Conservation (phyloP, 2,888 invertebrate genomes). For the Sacculina carcini region DNA sequence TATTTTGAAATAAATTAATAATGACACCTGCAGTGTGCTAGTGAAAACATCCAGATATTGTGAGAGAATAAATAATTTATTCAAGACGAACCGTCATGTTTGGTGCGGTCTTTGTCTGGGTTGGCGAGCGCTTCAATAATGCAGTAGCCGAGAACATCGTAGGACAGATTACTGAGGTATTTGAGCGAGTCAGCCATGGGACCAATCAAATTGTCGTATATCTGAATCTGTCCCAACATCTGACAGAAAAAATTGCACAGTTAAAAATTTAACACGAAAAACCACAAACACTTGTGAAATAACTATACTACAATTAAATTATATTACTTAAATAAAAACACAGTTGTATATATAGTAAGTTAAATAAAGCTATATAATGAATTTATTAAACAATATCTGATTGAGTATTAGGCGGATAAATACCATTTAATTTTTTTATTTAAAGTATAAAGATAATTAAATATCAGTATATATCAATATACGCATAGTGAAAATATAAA, state of each 20-base stretch:
- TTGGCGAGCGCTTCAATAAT: conserved; percentile 68
- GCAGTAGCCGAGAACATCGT: conserved; percentile 86
- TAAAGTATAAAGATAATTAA: no score
- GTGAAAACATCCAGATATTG: not conserved
- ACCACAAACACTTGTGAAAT: not conserved
- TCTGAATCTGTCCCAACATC: conserved; percentile 54
- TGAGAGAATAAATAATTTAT: not conserved
- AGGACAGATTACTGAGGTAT: conserved; percentile 76
- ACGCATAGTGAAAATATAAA: no score
- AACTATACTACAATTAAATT: no score
- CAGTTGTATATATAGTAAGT: no score
- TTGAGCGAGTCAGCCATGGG: conserved; percentile 95
- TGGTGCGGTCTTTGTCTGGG: conserved; percentile 39
- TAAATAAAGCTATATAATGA: no score
- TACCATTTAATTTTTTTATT: no score
- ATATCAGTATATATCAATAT: no score
- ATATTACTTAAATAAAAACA: no score
- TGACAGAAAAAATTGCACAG: conserved; percentile 17
- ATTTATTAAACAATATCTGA: no score
- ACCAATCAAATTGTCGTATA: conserved; percentile 74
- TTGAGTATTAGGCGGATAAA: no score
- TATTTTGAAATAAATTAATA: no score
- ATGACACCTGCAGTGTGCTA: no score
- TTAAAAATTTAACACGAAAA: not conserved
- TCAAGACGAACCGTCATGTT: conserved; percentile 44